A percentile compares a stretch with the other conserved stretches of the same genome.
Conservation (phyloP, 2,113 vertebrate genomes). For the Pteruthius melanotis region DNA sequence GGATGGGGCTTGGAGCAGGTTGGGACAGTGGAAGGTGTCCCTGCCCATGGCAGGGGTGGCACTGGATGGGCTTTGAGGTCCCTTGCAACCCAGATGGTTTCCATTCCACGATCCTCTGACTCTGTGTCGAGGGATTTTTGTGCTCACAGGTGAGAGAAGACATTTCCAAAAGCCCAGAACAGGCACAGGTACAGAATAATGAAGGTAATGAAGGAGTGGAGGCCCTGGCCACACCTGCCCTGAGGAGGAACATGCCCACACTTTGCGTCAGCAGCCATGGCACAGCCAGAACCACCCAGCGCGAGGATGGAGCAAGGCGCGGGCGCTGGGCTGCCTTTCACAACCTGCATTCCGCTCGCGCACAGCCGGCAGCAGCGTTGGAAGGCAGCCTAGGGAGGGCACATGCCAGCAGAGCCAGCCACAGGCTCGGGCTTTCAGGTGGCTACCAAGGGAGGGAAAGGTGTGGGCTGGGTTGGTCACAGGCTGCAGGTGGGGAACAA, state of each 20-base stretch:
- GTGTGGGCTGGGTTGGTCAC: rapidly evolving
- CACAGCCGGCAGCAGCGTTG: not conserved
- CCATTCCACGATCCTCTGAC: not conserved
- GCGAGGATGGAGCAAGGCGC: rapidly evolving
- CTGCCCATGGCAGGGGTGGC: not conserved
- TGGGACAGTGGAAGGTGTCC: not conserved
- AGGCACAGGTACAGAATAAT: not conserved
- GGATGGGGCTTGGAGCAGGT: not conserved
- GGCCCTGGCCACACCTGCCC: not conserved
- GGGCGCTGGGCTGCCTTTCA: not conserved
- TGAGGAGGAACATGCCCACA: rapidly evolving
- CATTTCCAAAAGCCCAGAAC: not conserved
- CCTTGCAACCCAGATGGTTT: not conserved
- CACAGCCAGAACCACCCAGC: not conserved
- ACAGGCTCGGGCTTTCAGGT: rapidly evolving
- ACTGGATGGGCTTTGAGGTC: rapidly evolving
- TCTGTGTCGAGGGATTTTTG: not conserved
- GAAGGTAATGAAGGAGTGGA: not conserved
- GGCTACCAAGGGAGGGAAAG: not conserved
- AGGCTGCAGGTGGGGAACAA: not conserved
- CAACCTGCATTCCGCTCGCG: rapidly evolving
- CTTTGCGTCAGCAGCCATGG: not conserved
- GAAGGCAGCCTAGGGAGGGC: not conserved
- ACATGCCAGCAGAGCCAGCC: not conserved
- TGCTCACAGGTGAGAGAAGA: rapidly evolving